Conservation (phyloP, 1,140 invertebrate genomes). For the Adoxophyes honmai region DNA sequence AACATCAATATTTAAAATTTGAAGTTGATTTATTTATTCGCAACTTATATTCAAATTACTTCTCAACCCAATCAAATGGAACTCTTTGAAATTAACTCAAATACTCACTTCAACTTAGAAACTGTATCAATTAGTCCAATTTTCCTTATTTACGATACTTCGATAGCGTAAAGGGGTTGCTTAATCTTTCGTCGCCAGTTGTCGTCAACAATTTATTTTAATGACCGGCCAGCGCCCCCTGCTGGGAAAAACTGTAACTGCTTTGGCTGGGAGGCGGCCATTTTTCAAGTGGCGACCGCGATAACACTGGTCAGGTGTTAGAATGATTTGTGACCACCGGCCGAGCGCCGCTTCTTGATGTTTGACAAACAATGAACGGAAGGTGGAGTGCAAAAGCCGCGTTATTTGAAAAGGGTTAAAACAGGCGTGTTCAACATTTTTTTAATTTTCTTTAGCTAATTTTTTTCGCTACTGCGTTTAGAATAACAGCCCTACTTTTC, state of each 20-base stretch:
- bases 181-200: conserved; percentile 32
- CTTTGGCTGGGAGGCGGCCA: conserved; percentile 40
- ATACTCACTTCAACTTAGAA: not conserved
- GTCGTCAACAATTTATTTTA: conserved; percentile 65
- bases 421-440: no score
- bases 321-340: conserved; percentile 63
- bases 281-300: conserved; percentile 64
- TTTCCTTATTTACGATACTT: conserved; percentile 27
- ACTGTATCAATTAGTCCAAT: conserved; percentile 8
- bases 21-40: no score
- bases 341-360: conserved; percentile 31
- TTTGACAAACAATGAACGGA: conserved; percentile 41
- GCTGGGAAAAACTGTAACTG: conserved; percentile 54
- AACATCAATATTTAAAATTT: no score
- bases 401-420: not conserved
- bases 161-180: conserved; percentile 26
- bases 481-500: no score
- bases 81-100: conserved; percentile 3
- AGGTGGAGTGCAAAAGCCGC: conserved; percentile 12
- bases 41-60: not conserved
- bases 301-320: conserved; percentile 68
- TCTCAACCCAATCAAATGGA: not conserved
- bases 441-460: no score
- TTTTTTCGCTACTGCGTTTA: no score
- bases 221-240: conserved; percentile 42